Percentiles rank a stretch among this genome's conserved stretches.
phyloP scores from a whole-genome alignment of 2,113 vertebrate species.

The Suncus etruscus region DNA sequence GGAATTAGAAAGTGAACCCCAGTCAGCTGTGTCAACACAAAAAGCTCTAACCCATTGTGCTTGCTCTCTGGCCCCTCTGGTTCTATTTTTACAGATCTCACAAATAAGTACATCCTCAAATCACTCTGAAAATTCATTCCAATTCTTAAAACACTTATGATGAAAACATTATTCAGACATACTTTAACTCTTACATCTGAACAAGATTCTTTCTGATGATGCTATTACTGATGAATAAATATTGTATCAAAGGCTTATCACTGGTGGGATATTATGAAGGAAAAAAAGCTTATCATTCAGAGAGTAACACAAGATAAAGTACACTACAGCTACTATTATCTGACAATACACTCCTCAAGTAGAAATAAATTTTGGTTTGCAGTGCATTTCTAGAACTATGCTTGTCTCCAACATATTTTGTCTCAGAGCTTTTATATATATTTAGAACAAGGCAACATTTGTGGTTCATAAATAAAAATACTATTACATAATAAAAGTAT shows the following conservation, averaged over 20 bases:
- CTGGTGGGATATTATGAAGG: conserved; percentile 55
- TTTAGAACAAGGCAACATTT: conserved; percentile 55
- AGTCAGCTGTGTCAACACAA: too few relatives aligned
- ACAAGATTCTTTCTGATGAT: neutral
- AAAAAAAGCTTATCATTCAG: conserved; percentile 48
- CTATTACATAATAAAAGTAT: neutral
- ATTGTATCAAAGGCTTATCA: neutral
- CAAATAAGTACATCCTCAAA: neutral
- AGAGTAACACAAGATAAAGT: conserved; percentile 48
- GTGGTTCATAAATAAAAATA: neutral
- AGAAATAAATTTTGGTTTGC: conserved; percentile 71
- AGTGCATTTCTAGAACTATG: conserved; percentile 66
- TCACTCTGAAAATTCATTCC: neutral
- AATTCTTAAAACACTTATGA: neutral
- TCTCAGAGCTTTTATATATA: conserved; percentile 1
- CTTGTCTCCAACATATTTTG: conserved; percentile 60
- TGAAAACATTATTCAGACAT: neutral
- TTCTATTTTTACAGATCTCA: conserved; percentile 7
- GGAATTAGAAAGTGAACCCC: too few relatives aligned
- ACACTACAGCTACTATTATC: conserved; percentile 65
- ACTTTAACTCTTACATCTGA: neutral
- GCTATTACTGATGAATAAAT: neutral
- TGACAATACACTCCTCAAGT: conserved; percentile 57
- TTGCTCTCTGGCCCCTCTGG: neutral
- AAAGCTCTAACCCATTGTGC: too few relatives aligned